Percentiles rank a stretch among this genome's conserved stretches.
These are phyloP conservation scores for Thamnophis elegans DNA, from an alignment of 2,797 vertebrate species.

Conservation along the genomic window DNA sequence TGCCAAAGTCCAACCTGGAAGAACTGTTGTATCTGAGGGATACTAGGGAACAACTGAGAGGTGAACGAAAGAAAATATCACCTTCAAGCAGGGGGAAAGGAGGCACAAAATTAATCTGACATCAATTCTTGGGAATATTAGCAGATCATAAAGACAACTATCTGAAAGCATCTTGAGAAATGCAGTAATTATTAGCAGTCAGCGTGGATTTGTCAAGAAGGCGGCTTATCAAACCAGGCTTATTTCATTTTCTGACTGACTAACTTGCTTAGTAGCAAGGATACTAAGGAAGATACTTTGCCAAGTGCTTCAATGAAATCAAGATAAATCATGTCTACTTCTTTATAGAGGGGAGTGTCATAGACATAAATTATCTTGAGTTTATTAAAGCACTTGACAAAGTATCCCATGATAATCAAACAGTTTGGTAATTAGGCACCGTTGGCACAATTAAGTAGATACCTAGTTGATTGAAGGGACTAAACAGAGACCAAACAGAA, in stretches of 20 bases:
- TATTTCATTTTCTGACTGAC: background rate
- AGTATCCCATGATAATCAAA: background rate
- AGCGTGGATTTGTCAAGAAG: background rate
- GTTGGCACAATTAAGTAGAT: background rate
- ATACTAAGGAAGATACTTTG: background rate
- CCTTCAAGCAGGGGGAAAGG: background rate
- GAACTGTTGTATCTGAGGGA: background rate
- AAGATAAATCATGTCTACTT: background rate
- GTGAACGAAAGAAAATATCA: background rate
- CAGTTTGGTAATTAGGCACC: background rate
- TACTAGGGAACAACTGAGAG: background rate
- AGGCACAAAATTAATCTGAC: background rate
- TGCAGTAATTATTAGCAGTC: background rate
- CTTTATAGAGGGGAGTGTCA: background rate
- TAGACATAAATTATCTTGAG: background rate
- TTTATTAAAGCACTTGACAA: background rate
- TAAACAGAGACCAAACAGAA: background rate
- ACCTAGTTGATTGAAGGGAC: background rate
- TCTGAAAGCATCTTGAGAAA: background rate
- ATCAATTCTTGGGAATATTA: background rate
- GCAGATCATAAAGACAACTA: background rate
- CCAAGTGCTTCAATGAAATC: background rate
- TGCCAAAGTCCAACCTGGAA: background rate
- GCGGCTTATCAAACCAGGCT: background rate
- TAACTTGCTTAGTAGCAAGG: background rate